Evolutionary conservation across 2,113 vertebrate species (phyloP), one percentile per base, ranked within the genome.

Genomic region (Cyanoderma ruficeps): DNA sequence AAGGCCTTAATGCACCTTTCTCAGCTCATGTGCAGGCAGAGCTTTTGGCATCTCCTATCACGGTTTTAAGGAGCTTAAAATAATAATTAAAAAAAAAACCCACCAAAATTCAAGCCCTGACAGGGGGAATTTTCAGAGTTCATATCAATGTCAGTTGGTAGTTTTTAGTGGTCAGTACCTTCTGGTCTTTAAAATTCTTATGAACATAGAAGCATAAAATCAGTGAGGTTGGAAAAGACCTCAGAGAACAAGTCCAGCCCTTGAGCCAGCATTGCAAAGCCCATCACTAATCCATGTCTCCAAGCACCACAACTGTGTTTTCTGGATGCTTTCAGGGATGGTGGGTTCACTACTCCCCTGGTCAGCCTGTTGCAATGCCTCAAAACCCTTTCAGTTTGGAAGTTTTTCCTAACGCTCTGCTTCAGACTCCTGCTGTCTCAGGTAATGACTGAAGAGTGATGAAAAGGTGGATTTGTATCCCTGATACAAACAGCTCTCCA

Each of bases 371-470:
- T 68, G 47, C 41, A 60, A 15, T 27, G 25, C 12, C 63, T 61
- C 7, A 7, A 22, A 55, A 55, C 14, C 30, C 15, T 49, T 49
- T 42, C 49, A 63, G 10, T 37, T 35, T 20, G 33, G 35, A 20
- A 7, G 7, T 18, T 49, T 35, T 42, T 28, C 25, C 22, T 56
- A 2, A 37, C 28, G 4, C 10, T 19, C 27, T 56, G 2, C 30
- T 39, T 25, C 21, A 33, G 50, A 3, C 10, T 49, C 2, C 0
- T 5, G 11, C 30, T 83, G 50, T 49, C 50, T 77, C 1, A 0
- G 47, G 44, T 7, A 9, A 33, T 31, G 59, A 49, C 25, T 12
- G 55, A 42, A 13, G 61, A 76, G 53, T 31, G 8, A 3, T 57
- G n/a, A 61, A 8, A 25, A 74, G 11, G 25, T 75, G 69, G 21